Evolutionary conservation across 2,113 vertebrate genomes (phyloP).

Genomic region (Onychostoma macrolepis): DNA sequence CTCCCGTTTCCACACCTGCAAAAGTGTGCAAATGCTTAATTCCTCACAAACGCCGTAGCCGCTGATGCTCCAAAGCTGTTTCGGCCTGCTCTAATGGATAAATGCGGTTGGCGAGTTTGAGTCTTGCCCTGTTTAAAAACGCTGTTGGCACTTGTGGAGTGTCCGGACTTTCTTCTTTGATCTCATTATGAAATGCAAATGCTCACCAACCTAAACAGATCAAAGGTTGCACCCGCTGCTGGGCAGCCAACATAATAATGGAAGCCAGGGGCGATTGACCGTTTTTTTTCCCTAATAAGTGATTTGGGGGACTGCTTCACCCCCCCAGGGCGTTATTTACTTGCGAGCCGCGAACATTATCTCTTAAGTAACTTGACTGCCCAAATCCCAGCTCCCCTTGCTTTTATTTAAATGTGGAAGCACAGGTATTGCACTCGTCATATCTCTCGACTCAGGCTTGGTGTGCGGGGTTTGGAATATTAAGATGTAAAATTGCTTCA

Average conservation of each 20-base stretch:
- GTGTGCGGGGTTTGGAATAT: conserved; percentile 64
- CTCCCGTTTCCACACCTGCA: conserved; percentile 60
- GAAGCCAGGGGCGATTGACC: conserved; percentile 71
- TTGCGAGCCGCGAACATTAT: conserved; percentile 76
- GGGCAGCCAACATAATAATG: conserved; percentile 75
- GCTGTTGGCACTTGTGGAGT: conserved; percentile 66
- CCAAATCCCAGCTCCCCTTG: conserved; percentile 68
- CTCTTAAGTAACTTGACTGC: conserved; percentile 68
- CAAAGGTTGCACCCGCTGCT: conserved; percentile 79
- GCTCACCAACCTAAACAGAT: conserved; percentile 77
- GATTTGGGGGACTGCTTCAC: conserved; percentile 69
- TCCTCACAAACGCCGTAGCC: conserved; percentile 60
- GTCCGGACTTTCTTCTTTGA: conserved; percentile 73
- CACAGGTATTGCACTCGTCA: conserved; percentile 65
- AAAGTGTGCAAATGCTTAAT: conserved; percentile 60
- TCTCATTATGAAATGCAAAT: conserved; percentile 84
- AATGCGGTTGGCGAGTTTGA: conserved; percentile 48
- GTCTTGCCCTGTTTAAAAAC: conserved; percentile 63
- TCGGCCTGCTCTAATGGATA: conserved; percentile 33
- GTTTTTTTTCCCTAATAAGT: conserved; percentile 69
- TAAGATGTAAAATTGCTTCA: conserved; percentile 73
- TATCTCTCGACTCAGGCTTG: conserved; percentile 71
- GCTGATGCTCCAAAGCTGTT: conserved; percentile 58
- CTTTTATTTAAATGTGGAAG: conserved; percentile 74
- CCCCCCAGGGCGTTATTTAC: conserved; percentile 78